phyloP scores from a whole-genome alignment of 1,140 invertebrate genomes.

The Caenorhabditis brenneri region DNA sequence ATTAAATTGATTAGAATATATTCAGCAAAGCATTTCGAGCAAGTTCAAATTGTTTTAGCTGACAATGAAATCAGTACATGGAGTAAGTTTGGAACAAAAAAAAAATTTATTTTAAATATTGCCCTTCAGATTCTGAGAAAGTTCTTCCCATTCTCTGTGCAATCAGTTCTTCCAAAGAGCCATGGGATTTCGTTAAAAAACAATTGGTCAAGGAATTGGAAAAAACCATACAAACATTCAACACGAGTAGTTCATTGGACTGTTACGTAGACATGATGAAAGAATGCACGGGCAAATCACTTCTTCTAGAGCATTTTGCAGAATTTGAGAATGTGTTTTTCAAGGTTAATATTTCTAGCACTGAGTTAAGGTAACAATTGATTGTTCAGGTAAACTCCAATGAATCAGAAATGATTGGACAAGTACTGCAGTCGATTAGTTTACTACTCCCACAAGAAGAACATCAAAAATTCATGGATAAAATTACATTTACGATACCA shows the following conservation, averaged over 20 bases:
- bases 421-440: not conserved
- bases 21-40: not conserved
- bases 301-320: not conserved
- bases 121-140: not conserved
- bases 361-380: no score
- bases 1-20: conserved; percentile 7
- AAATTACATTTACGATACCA: not conserved
- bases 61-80: not conserved
- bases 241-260: not conserved
- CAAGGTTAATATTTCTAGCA: not conserved
- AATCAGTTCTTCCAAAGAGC: not conserved
- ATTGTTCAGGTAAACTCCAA: not conserved
- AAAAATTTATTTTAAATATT: not conserved
- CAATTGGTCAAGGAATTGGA: not conserved
- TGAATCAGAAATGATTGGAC: not conserved
- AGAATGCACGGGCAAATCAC: not conserved
- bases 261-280: conserved; percentile 7
- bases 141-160: conserved; percentile 6
- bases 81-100: not conserved
- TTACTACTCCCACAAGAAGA: not conserved
- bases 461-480: not conserved
- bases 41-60: conserved; percentile 15
- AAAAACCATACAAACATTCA: not conserved
- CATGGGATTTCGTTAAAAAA: not conserved
- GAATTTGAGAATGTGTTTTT: not conserved